These are phyloP conservation scores for Zaprionus nigranus DNA, from an alignment of 1,140 invertebrate species.

Conservation along the genomic window DNA sequence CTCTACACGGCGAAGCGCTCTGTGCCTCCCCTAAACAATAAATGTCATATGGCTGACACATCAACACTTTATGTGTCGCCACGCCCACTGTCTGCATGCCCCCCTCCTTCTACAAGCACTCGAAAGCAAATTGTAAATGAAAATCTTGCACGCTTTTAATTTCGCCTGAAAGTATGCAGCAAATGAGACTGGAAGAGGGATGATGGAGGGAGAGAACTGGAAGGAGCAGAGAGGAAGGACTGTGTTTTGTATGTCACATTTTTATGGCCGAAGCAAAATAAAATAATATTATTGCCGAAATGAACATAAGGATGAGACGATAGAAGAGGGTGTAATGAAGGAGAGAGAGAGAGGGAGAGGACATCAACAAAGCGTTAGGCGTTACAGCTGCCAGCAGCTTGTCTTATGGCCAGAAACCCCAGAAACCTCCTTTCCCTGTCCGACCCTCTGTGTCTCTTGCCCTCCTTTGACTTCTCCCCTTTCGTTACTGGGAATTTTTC, in stretches of 20 bases:
- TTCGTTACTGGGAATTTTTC: conserved; percentile 47
- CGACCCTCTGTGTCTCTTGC: not conserved
- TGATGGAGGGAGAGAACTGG: not conserved
- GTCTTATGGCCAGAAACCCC: not conserved
- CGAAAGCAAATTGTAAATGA: conserved; percentile 49
- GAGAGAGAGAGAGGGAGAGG: not conserved
- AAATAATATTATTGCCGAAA: conserved; percentile 64
- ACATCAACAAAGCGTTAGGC: conserved; percentile 31
- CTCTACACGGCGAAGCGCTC: conserved; percentile 23
- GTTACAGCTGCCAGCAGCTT: conserved; percentile 4
- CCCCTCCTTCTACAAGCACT: not conserved
- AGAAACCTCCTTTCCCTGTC: no score
- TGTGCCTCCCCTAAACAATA: conserved; percentile 58
- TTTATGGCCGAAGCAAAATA: conserved; percentile 60
- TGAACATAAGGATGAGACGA: conserved; percentile 42
- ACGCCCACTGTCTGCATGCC: conserved; percentile 4
- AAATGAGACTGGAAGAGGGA: conserved; percentile 39
- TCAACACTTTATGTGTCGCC: conserved; percentile 76
- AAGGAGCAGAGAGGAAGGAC: not conserved
- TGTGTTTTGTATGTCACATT: conserved; percentile 47
- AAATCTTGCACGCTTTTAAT: conserved; percentile 81
- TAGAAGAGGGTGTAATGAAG: no score
- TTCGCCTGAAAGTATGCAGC: conserved; percentile 65
- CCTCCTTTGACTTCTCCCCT: not conserved
- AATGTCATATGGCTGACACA: conserved; percentile 80